Evolutionary conservation across 2,113 vertebrate genomes (phyloP), one percentile per base, ranked within the genome.

Genomic region (Pseudolaguvia tuberculata): DNA sequence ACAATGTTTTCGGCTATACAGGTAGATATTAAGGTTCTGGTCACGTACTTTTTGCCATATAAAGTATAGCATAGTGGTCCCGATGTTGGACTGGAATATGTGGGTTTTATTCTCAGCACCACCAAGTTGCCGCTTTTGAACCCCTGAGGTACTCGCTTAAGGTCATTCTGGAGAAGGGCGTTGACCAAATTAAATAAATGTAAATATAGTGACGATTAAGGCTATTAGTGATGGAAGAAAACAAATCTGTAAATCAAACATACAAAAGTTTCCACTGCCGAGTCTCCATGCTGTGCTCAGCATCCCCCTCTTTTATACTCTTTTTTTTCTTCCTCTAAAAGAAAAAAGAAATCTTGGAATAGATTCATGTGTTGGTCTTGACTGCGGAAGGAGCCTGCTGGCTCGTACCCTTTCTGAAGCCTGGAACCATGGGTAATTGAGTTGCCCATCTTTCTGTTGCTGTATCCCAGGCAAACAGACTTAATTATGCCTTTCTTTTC

Each of bases 401-500:
- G 80, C 83, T 78, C 72, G 79, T 83, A 81, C 76, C 79, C 75
- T 81, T 67, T 78, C 67, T 81, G 73, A 76, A 66, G 82, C 72
- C 84, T 80, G 74, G 80, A 78, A 75, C 72, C 66, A 55, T 5
- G 72, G 73, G 82, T 80, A 78, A 80, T 77, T 81, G 79, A 83
- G 80, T 85, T 77, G 78, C 77, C 84, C 68, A 39, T 69, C 77
- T 82, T 53, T 85, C 79, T 78, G 57, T 70, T 68, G 78, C 73
- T 79, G 82, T 81, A 86, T 89, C 84, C 84, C 80, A 82, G 83
- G 78, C 81, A 84, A 86, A 85, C 75, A 75, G 77, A 27, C 83
- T 88, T 83, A 87, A 90, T 88, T 23, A 27, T 53, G 78, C 82
- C 83, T 88, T 90, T 89, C 72, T 87, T 80, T 69, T 70, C 70